A percentile compares a stretch with the other conserved stretches of the same genome.
Conservation (phyloP, 2,797 vertebrate genomes). For the Sebastolobus alascanus region DNA sequence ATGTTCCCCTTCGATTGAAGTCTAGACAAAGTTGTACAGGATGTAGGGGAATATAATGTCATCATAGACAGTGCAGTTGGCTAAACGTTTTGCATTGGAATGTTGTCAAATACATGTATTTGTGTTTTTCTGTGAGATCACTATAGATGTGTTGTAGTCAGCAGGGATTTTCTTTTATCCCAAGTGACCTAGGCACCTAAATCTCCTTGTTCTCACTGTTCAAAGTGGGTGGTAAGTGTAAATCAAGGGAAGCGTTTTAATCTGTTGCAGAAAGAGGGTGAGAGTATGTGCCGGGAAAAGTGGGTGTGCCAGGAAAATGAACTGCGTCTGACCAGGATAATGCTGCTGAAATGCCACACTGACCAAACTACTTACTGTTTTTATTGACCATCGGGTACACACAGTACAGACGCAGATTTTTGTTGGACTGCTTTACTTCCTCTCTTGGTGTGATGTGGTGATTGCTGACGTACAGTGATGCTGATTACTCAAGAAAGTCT, state of each 20-base stretch:
- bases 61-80: neutral
- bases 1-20: conserved; percentile 25
- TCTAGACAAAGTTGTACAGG: conserved; percentile 6
- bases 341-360: conserved; percentile 64
- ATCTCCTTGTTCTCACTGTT: conserved; percentile 51
- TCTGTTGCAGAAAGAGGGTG: conserved; percentile 54
- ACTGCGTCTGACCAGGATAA: conserved; percentile 67
- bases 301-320: conserved; percentile 74
- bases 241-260: conserved; percentile 60
- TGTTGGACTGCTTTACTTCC: conserved; percentile 64
- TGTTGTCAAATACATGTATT: conserved; percentile 10
- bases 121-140: conserved; percentile 36
- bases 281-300: conserved; percentile 46
- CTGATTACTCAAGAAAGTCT: conserved; percentile 29
- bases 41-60: conserved; percentile 10
- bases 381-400: conserved; percentile 63
- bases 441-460: conserved; percentile 43
- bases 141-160: conserved; percentile 17
- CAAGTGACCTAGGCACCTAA: conserved; percentile 29
- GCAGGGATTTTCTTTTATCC: conserved; percentile 22
- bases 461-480: conserved; percentile 34
- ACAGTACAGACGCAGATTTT: conserved; percentile 50
- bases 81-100: neutral
- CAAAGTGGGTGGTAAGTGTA: conserved; percentile 68
- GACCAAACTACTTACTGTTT: conserved; percentile 67